A percentile compares a stretch with the other conserved stretches of the same genome.
Conservation (phyloP, 2,888 invertebrate genomes). For the Chrysolina haemoptera region DNA sequence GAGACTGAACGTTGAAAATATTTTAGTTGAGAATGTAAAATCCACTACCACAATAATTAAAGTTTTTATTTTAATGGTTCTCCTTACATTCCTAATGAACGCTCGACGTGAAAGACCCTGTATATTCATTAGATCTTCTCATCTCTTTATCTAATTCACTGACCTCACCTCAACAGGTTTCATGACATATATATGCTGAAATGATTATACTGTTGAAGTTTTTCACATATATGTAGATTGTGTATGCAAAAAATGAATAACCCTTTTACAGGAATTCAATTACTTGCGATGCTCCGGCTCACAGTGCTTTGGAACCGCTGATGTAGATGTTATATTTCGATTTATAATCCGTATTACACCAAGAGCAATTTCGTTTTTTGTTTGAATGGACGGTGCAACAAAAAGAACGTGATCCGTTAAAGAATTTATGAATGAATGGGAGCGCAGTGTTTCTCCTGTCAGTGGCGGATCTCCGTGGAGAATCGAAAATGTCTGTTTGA, state of each 20-base stretch:
- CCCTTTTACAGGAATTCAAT: constrained; percentile 14
- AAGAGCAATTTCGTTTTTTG: constrained; percentile 50
- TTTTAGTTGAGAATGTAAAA: too few species aligned
- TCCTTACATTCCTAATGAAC: too few species aligned
- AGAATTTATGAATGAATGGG: constrained; percentile 54
- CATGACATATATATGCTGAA: too few species aligned
- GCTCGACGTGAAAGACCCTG: too few species aligned
- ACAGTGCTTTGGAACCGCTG: neutral
- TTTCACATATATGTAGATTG: neutral
- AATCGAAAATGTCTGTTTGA: neutral
- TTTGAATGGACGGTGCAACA: constrained; percentile 46
- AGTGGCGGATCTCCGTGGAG: constrained; percentile 29
- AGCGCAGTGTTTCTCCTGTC: constrained; percentile 33
- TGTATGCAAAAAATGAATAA: neutral
- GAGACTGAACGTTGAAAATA: too few species aligned
- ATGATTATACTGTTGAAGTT: too few species aligned
- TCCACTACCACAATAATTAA: too few species aligned
- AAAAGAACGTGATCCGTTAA: constrained; percentile 49
- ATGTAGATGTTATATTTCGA: constrained; percentile 38
- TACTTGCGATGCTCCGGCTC: constrained; percentile 7
- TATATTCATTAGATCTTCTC: too few species aligned
- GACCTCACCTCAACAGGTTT: too few species aligned
- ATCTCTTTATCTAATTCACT: too few species aligned
- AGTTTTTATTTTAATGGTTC: too few species aligned
- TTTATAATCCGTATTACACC: constrained; percentile 39